Evolutionary conservation across 2,113 vertebrate species (phyloP).

Genomic region (Heptranchias perlo): DNA sequence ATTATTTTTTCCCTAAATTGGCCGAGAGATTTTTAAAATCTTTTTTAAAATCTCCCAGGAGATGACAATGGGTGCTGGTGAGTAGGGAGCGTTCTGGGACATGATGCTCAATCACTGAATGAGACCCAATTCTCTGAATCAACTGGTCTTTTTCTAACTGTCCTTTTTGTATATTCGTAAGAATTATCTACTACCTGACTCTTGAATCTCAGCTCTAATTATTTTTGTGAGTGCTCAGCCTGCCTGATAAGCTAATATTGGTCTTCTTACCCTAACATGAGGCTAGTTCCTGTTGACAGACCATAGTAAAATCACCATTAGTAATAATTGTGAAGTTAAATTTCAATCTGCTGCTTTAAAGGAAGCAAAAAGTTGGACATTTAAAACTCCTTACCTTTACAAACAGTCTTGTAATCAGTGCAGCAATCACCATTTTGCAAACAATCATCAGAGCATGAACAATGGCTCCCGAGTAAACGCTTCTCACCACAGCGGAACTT

Average conservation of each 20-base stretch:
- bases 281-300: not conserved
- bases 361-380: not conserved
- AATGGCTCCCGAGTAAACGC: conserved; percentile 53
- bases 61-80: too few relatives aligned
- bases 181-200: not conserved
- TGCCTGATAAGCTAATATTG: not conserved
- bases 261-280: not conserved
- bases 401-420: conserved; percentile 58
- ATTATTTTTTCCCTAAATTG: too few relatives aligned
- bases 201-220: not conserved
- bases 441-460: conserved; percentile 72
- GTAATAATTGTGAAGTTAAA: not conserved
- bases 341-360: not conserved
- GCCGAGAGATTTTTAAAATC: too few relatives aligned
- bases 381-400: conserved; percentile 58
- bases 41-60: too few relatives aligned
- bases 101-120: too few relatives aligned
- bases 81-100: too few relatives aligned
- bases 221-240: not conserved
- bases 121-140: too few relatives aligned
- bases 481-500: conserved; percentile 65
- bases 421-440: conserved; percentile 62
- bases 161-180: not conserved
- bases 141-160: not conserved
- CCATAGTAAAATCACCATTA: not conserved